A percentile compares a stretch with the other conserved stretches of the same genome.
These are phyloP conservation scores for Zaprionus ghesquierei DNA, from an alignment of 1,140 invertebrate genomes.

Conservation along the genomic window DNA sequence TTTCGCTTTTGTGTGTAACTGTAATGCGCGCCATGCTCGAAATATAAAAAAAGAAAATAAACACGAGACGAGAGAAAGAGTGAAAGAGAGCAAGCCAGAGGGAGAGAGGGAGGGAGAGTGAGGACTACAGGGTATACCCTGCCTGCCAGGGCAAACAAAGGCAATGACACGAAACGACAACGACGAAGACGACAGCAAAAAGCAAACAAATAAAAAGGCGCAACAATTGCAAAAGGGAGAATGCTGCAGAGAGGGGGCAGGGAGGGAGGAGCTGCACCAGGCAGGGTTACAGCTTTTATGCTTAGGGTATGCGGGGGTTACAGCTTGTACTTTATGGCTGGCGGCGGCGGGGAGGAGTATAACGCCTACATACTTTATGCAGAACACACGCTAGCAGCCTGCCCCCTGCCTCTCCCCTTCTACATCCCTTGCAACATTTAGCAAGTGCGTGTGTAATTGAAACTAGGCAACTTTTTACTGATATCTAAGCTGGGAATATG, in stretches of 20 bases:
- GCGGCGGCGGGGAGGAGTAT: neutral
- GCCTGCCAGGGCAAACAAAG: constrained; percentile 59
- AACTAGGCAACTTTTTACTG: constrained; percentile 53
- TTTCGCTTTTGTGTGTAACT: constrained; percentile 59
- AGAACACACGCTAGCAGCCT: constrained; percentile 5
- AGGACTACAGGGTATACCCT: neutral
- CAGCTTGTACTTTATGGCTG: neutral
- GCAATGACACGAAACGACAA: constrained; percentile 76
- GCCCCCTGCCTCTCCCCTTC: neutral
- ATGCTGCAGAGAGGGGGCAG: too few species aligned
- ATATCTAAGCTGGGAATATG: constrained; percentile 9
- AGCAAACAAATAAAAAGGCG: constrained; percentile 79
- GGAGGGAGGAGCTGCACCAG: neutral
- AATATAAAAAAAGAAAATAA: constrained; percentile 77
- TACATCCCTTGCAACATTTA: constrained; percentile 21
- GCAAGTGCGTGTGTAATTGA: constrained; percentile 79
- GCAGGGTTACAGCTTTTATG: neutral
- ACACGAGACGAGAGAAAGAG: constrained; percentile 34
- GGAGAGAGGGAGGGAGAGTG: neutral
- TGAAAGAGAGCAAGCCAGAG: neutral
- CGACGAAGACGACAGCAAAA: constrained; percentile 44
- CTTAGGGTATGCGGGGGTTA: neutral
- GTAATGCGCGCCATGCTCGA: constrained; percentile 61
- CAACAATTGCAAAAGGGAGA: constrained; percentile 66
- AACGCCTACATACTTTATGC: constrained; percentile 30